phyloP scores from a whole-genome alignment of 2,113 vertebrate species.

The Grammomys surdaster region DNA sequence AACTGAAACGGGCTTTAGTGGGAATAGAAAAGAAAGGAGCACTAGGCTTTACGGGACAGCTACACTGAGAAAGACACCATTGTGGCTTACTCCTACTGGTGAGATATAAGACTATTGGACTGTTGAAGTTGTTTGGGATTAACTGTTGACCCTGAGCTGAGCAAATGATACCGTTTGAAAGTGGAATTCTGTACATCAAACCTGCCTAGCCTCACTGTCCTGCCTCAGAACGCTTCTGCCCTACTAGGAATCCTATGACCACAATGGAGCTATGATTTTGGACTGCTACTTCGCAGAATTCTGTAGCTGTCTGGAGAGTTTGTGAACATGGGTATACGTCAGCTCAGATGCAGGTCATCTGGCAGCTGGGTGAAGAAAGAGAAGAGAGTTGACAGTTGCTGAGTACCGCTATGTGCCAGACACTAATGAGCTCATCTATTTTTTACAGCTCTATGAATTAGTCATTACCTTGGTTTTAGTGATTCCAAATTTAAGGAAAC shows the following conservation, averaged over 20 bases:
- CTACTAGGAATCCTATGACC: neutral
- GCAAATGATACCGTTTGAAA: neutral
- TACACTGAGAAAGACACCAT: neutral
- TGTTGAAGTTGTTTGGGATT: neutral
- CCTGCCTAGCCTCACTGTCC: neutral
- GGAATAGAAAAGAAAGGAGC: neutral
- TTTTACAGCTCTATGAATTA: slow-evolving; percentile 25
- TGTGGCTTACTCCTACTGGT: neutral
- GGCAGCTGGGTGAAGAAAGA: neutral
- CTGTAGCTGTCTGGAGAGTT: neutral
- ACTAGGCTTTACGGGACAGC: neutral
- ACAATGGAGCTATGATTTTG: neutral
- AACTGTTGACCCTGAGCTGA: neutral
- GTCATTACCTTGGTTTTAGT: neutral
- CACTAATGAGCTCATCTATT: slow-evolving; percentile 4
- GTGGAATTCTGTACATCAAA: neutral
- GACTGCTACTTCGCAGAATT: neutral
- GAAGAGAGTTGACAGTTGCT: neutral
- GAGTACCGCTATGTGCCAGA: neutral
- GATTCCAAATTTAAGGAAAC: slow-evolving; percentile 6
- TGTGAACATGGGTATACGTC: neutral
- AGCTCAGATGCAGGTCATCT: neutral
- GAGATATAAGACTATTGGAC: neutral
- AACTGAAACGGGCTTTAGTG: neutral
- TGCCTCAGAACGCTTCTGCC: neutral